These are phyloP conservation scores for Clusia tigrina DNA, from an alignment of 2,888 invertebrate species.

Conservation along the genomic window DNA sequence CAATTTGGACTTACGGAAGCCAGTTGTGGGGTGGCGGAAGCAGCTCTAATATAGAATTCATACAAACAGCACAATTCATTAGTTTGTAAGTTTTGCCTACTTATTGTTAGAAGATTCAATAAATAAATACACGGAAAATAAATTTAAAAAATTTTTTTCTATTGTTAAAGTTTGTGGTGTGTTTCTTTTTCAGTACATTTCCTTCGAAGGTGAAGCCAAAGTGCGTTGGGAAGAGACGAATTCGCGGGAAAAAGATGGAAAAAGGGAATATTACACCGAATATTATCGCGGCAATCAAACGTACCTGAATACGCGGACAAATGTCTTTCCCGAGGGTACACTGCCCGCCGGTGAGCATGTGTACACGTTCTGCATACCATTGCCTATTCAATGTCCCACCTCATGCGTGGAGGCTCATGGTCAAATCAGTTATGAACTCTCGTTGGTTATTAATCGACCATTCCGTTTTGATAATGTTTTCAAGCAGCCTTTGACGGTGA, in stretches of 20 bases:
- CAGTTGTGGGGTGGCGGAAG: too few relatives aligned
- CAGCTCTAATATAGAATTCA: too few relatives aligned
- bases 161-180: too few relatives aligned
- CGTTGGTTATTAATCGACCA: conserved; percentile 78
- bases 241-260: conserved; percentile 32
- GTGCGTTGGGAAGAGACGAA: conserved; percentile 44
- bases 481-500: conserved; percentile 70
- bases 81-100: too few relatives aligned
- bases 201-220: conserved; percentile 45
- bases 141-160: too few relatives aligned
- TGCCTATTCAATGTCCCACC: conserved; percentile 70
- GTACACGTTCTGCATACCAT: conserved; percentile 76
- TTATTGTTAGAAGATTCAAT: too few relatives aligned
- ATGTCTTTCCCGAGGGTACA: conserved; percentile 38
- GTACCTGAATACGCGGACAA: conserved; percentile 37
- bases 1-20: too few relatives aligned
- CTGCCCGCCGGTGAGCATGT: conserved; percentile 60
- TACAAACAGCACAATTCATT: too few relatives aligned
- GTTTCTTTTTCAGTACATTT: too few relatives aligned
- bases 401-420: conserved; percentile 79
- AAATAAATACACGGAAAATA: too few relatives aligned
- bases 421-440: conserved; percentile 77
- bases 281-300: conserved; percentile 36
- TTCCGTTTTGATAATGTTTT: conserved; percentile 70
- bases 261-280: conserved; percentile 31